Base-by-base conservation (phyloP, 1,140 invertebrate species). In the Neodiprion virginianus region DNA sequence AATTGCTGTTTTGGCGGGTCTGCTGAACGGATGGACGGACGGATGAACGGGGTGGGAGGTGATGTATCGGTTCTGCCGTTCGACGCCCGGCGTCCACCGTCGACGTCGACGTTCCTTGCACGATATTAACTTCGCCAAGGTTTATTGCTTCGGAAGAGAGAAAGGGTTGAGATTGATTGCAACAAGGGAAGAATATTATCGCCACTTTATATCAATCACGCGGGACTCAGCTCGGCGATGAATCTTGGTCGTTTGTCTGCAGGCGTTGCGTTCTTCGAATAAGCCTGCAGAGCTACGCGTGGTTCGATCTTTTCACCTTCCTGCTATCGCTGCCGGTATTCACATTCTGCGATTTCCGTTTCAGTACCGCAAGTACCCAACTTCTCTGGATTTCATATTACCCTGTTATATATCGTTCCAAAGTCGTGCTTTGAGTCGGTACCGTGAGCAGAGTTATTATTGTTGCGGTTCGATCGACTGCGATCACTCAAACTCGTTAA, bases 401-500 rank as follows among this genome's bases (percentile, higher is more conserved):
- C 28, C 1, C 1, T 40, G 5, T 40, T 40, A 40, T 40, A 40
- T 40, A 1, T 40, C 5, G 28, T 40, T 40, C 28, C 2, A 17
- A 17, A 61, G 53, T 61, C 53, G n/a, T 61, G 53, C 53, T 61
- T 14, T 61, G 53, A 61, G 53, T 7, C 53, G 53, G 53, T 61
- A 61, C 53, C 53, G 53, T 61, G 53, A 61, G 53, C 53, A 5
- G 53, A 81, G 83, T 87, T 86, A 86, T 86, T 86, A 82, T 83
- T 79, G 78, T 86, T 86, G 84, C 81, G 83, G 84, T 81, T 78
- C 80, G 84, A 87, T 88, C 85, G 86, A 87, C 85, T 81, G 79
- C 83, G 84, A 87, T 87, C 86, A 85, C 79, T 87, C 87, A 86
- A 87, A 87, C 84, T 88, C 85, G 87, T 87, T 88, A 87, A 87